Evolutionary conservation across 2,797 vertebrate genomes (phyloP), one percentile per base, ranked within the genome.

Genomic region (Pampus argenteus): DNA sequence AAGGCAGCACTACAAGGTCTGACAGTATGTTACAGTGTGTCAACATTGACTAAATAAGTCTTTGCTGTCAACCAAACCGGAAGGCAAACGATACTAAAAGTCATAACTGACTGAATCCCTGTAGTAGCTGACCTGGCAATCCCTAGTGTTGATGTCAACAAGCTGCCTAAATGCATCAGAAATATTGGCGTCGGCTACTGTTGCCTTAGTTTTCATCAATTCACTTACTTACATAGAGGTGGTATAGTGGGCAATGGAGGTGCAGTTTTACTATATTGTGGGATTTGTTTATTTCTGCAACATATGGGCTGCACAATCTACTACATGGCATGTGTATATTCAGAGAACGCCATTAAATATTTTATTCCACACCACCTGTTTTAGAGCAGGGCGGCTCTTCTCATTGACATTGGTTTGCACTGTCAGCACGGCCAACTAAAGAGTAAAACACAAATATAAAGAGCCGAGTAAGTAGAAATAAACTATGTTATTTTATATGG

Each of bases 311-410:
- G 66, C 61, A 49, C 38, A 13, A 38, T 64, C 50, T 36, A 50
- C 67, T 75, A 56, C 60, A 71, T n/a, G 62, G 34, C 29, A 25
- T 18, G 74, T 72, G 78, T 74, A 26, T 52, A 70, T 82, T 71
- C 72, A 61, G 71, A 83, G 61, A 76, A 78, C 25, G 73, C 77
- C 76, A 34, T 85, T 85, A 82, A 88, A 89, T 87, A 79, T 87
- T 89, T 91, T 81, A 87, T 82, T 74, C 56, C 52, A 28, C 83
- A 38, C 40, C 40, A 44, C 40, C 40, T 44, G 40, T 44, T 44
- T 44, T 44, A 42, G 40, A 23, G 42, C 50, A 18, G 66, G 74
- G 63, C 79, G n/a, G n/a, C n/a, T n/a, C 81, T 56, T 76, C 74
- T 64, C 77, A 15, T 50, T 59, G 61, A 58, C 57, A 10, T 69